Evolutionary conservation across 1,140 invertebrate species (phyloP), one percentile per base, ranked within the genome.

Genomic region (Papilio aristodemus): DNA sequence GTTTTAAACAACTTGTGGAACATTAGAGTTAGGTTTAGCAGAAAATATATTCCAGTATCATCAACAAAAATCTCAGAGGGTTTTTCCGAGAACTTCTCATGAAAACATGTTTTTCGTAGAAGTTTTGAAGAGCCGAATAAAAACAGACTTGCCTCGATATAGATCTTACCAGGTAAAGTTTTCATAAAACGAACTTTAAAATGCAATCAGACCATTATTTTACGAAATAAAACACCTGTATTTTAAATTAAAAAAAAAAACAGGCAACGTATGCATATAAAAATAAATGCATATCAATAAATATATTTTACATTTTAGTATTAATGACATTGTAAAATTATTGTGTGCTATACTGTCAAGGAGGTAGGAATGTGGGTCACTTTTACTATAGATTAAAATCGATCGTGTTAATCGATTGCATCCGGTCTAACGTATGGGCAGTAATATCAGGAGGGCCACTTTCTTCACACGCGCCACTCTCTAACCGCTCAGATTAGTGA

Each of bases 381-480:
- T 54, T 10, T 54, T 9, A 54, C 10, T 19, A 32, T 58, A 58
- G 32, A 32, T 32, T 36, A 32, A 60, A 60, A 60, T 36, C 27
- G 32, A 38, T 62, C 17, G 36, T 62, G 57, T 38, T 62, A 62
- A 39, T 62, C 11, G 36, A 38, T 37, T 62, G 17, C 14, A 10
- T 62, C 17, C 27, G 59, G 27, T 58, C 4, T 9, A 37, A 57
- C 6, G 19, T 27, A 54, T 58, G n/a, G 13, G 1, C 10, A 66
- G 57, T 58, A 32, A 17, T 38, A 58, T 39, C 67, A 60, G 39
- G 60, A 62, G 60, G 69, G 62, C 63, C 50, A 74, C 72, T 74
- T 74, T 74, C 72, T 60, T 70, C 63, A 73, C 64, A 32, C 54
- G 68, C 43, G 50, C 68, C 39, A 74, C 72, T 74, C 71, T 74